Evolutionary conservation across 2,797 vertebrate species (phyloP).

Genomic region (Mormyrops boulengeri): DNA sequence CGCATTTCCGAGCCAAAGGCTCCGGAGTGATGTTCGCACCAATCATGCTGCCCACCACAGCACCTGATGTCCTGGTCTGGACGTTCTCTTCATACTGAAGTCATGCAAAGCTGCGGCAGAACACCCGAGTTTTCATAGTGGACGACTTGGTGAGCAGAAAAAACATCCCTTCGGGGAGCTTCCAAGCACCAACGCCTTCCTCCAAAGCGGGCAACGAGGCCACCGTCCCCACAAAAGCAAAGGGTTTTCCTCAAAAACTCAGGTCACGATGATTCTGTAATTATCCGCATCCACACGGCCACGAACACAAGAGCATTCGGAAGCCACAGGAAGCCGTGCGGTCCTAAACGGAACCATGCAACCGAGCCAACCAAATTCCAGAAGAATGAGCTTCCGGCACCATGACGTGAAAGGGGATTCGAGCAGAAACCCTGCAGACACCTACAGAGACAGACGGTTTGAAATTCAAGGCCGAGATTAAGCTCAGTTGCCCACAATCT

Average conservation of each 20-base stretch:
- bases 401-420: background rate
- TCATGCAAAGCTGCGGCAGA: background rate
- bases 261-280: background rate
- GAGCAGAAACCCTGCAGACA: background rate
- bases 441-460: background rate
- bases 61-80: background rate
- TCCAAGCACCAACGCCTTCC: background rate
- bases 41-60: background rate
- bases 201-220: background rate
- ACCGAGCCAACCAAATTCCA: background rate
- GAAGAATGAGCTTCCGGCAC: background rate
- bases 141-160: background rate
- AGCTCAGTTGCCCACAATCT: background rate
- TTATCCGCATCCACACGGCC: background rate
- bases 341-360: background rate
- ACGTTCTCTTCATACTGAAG: background rate
- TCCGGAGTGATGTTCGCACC: background rate
- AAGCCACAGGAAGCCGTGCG: background rate
- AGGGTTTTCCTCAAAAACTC: background rate
- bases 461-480: background rate
- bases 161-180: background rate
- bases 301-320: background rate
- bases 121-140: background rate
- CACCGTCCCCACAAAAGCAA: background rate
- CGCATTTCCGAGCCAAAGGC: background rate